A percentile compares a stretch with the other conserved stretches of the same genome.
Evolutionary conservation across 2,113 vertebrate species (phyloP).

Genomic region (Dasyurus viverrinus): DNA sequence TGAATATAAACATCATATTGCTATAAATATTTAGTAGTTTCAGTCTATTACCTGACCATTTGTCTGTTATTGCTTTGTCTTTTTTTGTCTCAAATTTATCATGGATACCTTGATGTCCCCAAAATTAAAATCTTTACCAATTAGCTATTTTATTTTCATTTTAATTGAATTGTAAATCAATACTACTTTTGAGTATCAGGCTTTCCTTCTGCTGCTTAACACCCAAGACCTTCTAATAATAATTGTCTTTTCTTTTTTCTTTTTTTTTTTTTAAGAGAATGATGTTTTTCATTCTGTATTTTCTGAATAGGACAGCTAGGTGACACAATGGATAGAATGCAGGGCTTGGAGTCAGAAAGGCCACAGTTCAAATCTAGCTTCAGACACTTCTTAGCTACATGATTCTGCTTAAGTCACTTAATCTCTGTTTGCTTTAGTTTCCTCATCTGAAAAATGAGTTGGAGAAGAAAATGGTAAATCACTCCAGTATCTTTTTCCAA

Average conservation of each 20-base stretch:
- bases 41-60: conserved; percentile 23
- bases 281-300: conserved; percentile 58
- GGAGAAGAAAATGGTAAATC: neutral
- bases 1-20: neutral
- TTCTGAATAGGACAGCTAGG: conserved; percentile 45
- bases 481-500: neutral
- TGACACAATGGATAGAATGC: neutral
- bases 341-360: neutral
- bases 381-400: neutral
- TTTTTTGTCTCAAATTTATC: conserved; percentile 44
- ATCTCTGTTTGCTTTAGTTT: neutral
- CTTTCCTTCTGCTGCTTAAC: conserved; percentile 42
- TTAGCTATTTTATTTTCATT: conserved; percentile 54
- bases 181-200: neutral
- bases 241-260: conserved; percentile 42
- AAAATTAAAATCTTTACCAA: conserved; percentile 34
- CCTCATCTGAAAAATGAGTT: neutral
- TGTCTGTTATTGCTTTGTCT: conserved; percentile 11
- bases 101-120: neutral
- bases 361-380: neutral
- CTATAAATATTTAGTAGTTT: conserved; percentile 26
- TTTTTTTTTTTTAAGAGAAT: conserved; percentile 45
- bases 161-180: conserved; percentile 63
- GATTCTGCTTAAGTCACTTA: neutral
- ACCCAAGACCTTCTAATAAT: conserved; percentile 54